Evolutionary conservation across 1,140 invertebrate genomes (phyloP).

Genomic region (Drosophila subobscura): DNA sequence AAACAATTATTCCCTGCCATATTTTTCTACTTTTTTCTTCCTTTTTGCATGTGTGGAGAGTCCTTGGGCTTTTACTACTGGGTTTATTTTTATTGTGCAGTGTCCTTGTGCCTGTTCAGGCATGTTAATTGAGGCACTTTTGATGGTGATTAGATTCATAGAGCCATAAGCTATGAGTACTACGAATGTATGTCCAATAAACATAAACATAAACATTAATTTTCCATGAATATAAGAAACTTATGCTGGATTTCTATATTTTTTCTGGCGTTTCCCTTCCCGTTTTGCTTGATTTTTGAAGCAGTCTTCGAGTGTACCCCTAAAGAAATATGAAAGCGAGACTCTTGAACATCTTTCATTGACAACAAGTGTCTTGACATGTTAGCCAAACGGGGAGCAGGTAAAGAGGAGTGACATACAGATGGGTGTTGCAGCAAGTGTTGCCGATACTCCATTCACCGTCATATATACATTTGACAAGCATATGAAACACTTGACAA

Average conservation of each 20-base stretch:
- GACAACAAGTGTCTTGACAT: slow-evolving; percentile 41
- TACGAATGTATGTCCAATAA: slow-evolving; percentile 46
- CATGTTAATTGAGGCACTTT: slow-evolving; percentile 75
- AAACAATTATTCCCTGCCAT: slow-evolving; percentile 53
- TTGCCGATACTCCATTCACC: slow-evolving; percentile 49
- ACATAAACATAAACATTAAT: slow-evolving; percentile 63
- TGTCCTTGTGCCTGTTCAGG: slow-evolving; percentile 46
- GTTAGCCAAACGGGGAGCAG: slow-evolving; percentile 4
- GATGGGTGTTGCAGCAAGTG: slow-evolving; percentile 39
- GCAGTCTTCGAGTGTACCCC: slow-evolving; percentile 16
- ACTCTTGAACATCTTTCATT: slow-evolving; percentile 44
- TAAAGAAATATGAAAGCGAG: slow-evolving; percentile 15
- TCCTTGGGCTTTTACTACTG: slow-evolving; percentile 11
- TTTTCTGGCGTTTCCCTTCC: not conserved
- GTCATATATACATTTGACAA: slow-evolving; percentile 45
- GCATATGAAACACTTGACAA: slow-evolving; percentile 64
- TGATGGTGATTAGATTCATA: slow-evolving; percentile 55
- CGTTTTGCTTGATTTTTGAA: slow-evolving; percentile 4
- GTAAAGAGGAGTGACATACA: not conserved
- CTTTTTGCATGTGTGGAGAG: slow-evolving; percentile 21
- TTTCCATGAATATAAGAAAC: not conserved
- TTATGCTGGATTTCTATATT: not conserved
- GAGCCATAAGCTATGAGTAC: slow-evolving; percentile 35
- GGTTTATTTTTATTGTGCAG: slow-evolving; percentile 27
- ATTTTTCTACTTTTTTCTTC: slow-evolving; percentile 12